These are phyloP conservation scores for Gymnodraco acuticeps DNA, from an alignment of 2,797 vertebrate species.

Conservation along the genomic window DNA sequence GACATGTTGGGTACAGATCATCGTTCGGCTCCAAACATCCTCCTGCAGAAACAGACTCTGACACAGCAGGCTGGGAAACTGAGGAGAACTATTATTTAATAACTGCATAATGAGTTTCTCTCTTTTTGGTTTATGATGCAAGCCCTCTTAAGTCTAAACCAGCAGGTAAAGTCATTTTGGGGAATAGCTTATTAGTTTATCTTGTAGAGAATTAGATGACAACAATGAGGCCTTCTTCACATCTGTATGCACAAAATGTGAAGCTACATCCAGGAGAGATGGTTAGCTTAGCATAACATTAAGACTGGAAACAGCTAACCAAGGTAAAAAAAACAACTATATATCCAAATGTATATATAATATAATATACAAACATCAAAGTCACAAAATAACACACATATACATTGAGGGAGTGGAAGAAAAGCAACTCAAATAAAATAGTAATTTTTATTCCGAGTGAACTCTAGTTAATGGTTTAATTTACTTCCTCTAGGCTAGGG, in stretches of 20 bases:
- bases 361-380: too few species aligned
- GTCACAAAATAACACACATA: too few species aligned
- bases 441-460: too few species aligned
- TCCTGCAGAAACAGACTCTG: constrained; percentile 22
- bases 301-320: too few species aligned
- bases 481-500: too few species aligned
- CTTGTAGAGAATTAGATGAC: neutral
- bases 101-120: constrained; percentile 2
- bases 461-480: too few species aligned
- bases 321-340: too few species aligned
- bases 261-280: neutral
- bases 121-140: constrained; percentile 3
- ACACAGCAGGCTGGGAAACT: neutral
- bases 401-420: too few species aligned
- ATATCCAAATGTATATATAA: too few species aligned
- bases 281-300: too few species aligned
- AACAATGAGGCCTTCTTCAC: neutral
- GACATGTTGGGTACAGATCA: neutral
- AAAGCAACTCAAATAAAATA: too few species aligned
- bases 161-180: constrained; percentile 1
- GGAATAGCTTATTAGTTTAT: neutral
- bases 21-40: constrained; percentile 3
- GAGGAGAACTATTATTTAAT: constrained; percentile 7
- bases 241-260: neutral
- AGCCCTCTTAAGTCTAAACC: neutral